A percentile compares a stretch with the other conserved stretches of the same genome.
Evolutionary conservation across 2,113 vertebrate species (phyloP).

Genomic region (Pangasianodon hypophthalmus): DNA sequence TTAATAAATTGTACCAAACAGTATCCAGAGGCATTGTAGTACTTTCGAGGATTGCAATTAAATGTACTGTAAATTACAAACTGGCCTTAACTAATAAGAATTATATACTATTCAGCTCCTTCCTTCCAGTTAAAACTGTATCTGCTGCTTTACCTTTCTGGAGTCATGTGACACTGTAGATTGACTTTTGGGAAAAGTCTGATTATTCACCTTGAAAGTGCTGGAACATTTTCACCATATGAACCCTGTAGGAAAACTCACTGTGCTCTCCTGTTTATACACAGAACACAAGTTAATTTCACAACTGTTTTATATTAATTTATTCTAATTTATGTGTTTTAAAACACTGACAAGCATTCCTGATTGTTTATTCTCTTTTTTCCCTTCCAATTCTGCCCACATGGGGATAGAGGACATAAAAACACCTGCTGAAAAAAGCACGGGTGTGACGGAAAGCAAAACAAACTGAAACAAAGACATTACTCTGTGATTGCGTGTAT

Average conservation of each 20-base stretch:
- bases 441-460: conserved; percentile 35
- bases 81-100: neutral
- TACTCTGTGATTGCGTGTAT: neutral
- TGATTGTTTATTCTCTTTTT: conserved; percentile 16
- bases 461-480: conserved; percentile 4
- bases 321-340: neutral
- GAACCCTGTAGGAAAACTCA: neutral
- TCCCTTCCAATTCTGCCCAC: neutral
- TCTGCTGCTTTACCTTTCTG: neutral
- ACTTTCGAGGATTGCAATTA: neutral
- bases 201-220: neutral
- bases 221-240: neutral
- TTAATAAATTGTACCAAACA: neutral
- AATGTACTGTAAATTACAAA: neutral
- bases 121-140: neutral
- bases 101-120: neutral
- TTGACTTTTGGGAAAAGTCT: neutral
- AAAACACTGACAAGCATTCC: neutral
- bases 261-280: neutral
- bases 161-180: neutral
- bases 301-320: neutral
- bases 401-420: neutral
- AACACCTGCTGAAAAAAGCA: conserved; percentile 10
- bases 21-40: neutral
- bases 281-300: neutral